Conservation (phyloP, 2,113 vertebrate genomes). For the Myotis davidii region DNA sequence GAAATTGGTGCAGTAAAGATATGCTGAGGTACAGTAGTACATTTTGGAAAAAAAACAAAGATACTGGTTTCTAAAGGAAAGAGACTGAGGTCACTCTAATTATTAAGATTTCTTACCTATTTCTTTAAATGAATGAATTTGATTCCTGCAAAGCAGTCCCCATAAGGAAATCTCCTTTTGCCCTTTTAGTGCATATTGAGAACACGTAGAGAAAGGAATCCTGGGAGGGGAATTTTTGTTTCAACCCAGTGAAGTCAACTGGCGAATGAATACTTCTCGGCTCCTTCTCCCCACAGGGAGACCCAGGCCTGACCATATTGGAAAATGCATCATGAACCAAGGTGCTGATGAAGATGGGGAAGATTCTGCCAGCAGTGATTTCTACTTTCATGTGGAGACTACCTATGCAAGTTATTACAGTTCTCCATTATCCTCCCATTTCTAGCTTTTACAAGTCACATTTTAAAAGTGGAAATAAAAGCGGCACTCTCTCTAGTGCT, state of each 20-base stretch:
- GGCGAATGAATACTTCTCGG: not conserved
- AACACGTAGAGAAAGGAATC: not conserved
- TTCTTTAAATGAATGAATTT: not conserved
- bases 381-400: not conserved
- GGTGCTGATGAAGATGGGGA: not conserved
- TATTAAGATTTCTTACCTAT: constrained; percentile 45
- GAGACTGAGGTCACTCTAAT: not conserved
- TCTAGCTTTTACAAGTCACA: not conserved
- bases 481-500: not conserved
- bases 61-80: not conserved
- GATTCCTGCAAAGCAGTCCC: not conserved
- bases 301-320: rapidly evolving
- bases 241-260: not conserved
- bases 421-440: not conserved
- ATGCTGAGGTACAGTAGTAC: not conserved
- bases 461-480: not conserved
- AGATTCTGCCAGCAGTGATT: not conserved
- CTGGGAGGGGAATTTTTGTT: not conserved
- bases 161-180: not conserved
- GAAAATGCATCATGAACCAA: not conserved
- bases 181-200: not conserved
- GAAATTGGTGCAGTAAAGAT: not conserved
- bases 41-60: constrained; percentile 8
- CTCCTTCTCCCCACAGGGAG: not conserved
- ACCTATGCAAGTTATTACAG: not conserved